Evolutionary conservation across 2,888 invertebrate genomes (phyloP), one percentile per base, ranked within the genome.

Genomic region (Scaptomyza caliginosa): DNA sequence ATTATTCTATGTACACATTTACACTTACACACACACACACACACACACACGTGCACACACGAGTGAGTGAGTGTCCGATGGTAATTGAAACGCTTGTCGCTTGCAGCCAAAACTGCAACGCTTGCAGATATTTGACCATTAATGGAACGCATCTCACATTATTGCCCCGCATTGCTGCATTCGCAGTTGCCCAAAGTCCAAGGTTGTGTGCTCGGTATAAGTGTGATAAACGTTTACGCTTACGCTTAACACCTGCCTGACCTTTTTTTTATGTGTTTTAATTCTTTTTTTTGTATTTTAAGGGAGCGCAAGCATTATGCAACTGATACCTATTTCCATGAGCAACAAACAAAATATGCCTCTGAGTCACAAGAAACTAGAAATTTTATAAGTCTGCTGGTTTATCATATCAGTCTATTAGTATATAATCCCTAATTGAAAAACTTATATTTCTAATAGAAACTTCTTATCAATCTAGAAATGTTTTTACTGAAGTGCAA

Each of bases 111-210:
- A 51, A 42, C 10, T 48, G 60, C 67, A 17, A 10, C 11, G 69
- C 45, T 16, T 34, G 34, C 60, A 68, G 60, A 32, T 43, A 38
- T 32, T 42, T 24, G 34, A 23, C 32, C 59, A 66, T 66, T 66
- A 67, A 67, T 66, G 66, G 66, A 58, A 46, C 46, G 51, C 63
- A 60, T 63, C 50, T 60, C 39, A 11, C 16, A 28, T 62, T 56
- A 4, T n/a, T 39, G 32, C 28, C 21, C 48, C 36, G 13, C 17
- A 28, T 48, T 50, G 59, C 60, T 50, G 2, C 28, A 3, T 13
- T 32, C 32, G 13, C 34, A 34, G 8, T 34, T 6, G 56, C 49
- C 2, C 52, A 68, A 70, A 68, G 68, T 68, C 68, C 68, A 68
- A 68, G 68, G 68, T 68, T 68, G 68, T 52, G 24, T 30, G 39